phyloP scores from a whole-genome alignment of 1,140 invertebrate genomes.

The Achroia grisella region DNA sequence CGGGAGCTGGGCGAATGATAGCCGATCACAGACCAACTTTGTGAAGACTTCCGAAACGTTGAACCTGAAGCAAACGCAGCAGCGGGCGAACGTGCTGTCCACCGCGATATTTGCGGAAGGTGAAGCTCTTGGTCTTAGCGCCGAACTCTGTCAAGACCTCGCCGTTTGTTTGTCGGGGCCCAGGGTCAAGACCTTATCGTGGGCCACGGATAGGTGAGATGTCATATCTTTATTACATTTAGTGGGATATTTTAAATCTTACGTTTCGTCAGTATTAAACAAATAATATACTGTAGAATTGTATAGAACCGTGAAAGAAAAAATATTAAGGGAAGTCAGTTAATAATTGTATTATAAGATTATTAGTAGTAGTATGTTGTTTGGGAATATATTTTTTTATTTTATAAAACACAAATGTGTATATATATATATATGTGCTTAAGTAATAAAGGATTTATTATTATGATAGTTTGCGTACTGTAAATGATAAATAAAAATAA shows the following conservation, averaged over 20 bases:
- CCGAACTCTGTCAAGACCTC: constrained; percentile 74
- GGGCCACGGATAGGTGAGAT: constrained; percentile 73
- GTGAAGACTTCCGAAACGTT: constrained; percentile 54
- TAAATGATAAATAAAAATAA: too few relatives aligned
- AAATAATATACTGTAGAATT: too few relatives aligned
- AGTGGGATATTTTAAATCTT: neutral
- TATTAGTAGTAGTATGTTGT: too few relatives aligned
- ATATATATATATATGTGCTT: too few relatives aligned
- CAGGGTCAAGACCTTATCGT: constrained; percentile 73
- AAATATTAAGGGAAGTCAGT: too few relatives aligned
- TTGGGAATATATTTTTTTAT: too few relatives aligned
- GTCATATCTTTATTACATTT: too few relatives aligned
- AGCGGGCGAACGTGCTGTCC: constrained; percentile 53
- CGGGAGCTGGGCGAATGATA: constrained; percentile 63
- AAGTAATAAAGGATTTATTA: too few relatives aligned
- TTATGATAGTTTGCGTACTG: too few relatives aligned
- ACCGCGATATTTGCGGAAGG: constrained; percentile 59
- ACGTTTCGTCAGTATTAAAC: constrained; percentile 4
- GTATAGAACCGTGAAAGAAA: too few relatives aligned
- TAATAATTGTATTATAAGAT: too few relatives aligned
- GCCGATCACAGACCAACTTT: constrained; percentile 50
- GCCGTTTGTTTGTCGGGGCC: constrained; percentile 74
- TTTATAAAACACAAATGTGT: too few relatives aligned
- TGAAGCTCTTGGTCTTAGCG: constrained; percentile 47
- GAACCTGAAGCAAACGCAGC: constrained; percentile 23